Percentiles rank a stretch among this genome's conserved stretches.
Evolutionary conservation across 2,888 invertebrate species (phyloP).

Genomic region (Idaea dimidiata): DNA sequence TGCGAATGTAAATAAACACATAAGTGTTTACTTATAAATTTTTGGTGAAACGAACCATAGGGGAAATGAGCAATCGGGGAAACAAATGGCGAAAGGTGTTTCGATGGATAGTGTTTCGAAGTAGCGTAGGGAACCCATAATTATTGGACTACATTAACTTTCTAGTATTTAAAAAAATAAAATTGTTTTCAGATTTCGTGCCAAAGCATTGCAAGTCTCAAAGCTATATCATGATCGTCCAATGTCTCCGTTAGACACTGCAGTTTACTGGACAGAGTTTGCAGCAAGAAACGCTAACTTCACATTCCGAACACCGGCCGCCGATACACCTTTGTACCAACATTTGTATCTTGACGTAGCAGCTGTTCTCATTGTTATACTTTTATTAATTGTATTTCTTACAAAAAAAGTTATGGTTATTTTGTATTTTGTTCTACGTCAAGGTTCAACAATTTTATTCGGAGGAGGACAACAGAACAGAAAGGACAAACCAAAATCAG

Average conservation of each 20-base stretch:
- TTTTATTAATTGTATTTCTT: slow-evolving; percentile 24
- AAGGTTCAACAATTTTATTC: neutral
- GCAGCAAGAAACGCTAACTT: slow-evolving; percentile 77
- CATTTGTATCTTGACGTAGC: slow-evolving; percentile 64
- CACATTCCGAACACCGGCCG: slow-evolving; percentile 72
- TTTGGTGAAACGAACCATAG: too few species aligned
- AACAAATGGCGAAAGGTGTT: too few species aligned
- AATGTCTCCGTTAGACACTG: slow-evolving; percentile 79
- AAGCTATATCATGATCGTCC: slow-evolving; percentile 82
- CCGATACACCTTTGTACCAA: slow-evolving; percentile 78
- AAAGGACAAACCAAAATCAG: neutral
- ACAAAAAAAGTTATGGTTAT: slow-evolving; percentile 20
- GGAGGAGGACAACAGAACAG: neutral
- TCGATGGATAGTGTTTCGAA: too few species aligned
- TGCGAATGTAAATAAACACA: too few species aligned
- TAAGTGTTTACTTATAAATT: too few species aligned
- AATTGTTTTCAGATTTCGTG: slow-evolving; percentile 56
- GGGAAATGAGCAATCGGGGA: too few species aligned
- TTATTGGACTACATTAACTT: too few species aligned
- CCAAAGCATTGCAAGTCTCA: slow-evolving; percentile 70
- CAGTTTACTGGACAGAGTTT: slow-evolving; percentile 84
- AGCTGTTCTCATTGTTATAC: slow-evolving; percentile 29
- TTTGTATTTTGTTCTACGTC: neutral
- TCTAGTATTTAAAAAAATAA: neutral
- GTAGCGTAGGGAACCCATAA: too few species aligned